Evolutionary conservation across 2,888 invertebrate species (phyloP), one percentile per base, ranked within the genome.

Genomic region (Scaptomyza reducta): DNA sequence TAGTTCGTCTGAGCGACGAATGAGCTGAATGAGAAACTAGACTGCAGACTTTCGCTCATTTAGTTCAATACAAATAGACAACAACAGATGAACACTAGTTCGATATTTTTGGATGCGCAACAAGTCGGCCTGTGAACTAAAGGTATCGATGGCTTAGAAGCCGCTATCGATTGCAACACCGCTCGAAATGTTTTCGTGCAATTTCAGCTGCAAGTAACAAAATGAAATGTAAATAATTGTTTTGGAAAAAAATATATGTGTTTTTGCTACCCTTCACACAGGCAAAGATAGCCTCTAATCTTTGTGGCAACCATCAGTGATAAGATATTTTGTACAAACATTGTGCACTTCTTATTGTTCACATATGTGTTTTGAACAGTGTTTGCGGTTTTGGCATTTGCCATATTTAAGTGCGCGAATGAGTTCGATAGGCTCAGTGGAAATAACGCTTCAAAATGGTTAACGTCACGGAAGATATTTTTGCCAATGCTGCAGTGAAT

Each of bases 391-490:
- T 78, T 50, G 6, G 31, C 35, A 27, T 18, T 35, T 46, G 76
- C 62, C 47, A 58, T 76, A 76, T 53, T 69, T 65, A 58, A 64
- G 44, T 31, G 14, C 18, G 46, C 33, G 58, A 31, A 41, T 35
- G 44, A 16, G 0, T 5, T n/a, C 44, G 18, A 63, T 51, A 33
- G 45, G 44, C n/a, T 38, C 25, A 40, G 46, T 60, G 22, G 13
- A n/a, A 3, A 46, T 11, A 16, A 9, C 46, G 10, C 3, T 22
- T 22, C 50, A 51, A 64, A 22, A 90, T 91, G 87, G 87, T 91
- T 33, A 71, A 77, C 60, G 85, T 91, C 6, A 80, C 65, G 5
- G 89, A 91, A 73, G 91, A 91, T 70, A 57, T 70, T 11, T 91
- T 91, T 56, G 91, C 91, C 27, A 67, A 33, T 3, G 79, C 79